phyloP scores from a whole-genome alignment of 2,113 vertebrate species.

The Pseudopodoces humilis region DNA sequence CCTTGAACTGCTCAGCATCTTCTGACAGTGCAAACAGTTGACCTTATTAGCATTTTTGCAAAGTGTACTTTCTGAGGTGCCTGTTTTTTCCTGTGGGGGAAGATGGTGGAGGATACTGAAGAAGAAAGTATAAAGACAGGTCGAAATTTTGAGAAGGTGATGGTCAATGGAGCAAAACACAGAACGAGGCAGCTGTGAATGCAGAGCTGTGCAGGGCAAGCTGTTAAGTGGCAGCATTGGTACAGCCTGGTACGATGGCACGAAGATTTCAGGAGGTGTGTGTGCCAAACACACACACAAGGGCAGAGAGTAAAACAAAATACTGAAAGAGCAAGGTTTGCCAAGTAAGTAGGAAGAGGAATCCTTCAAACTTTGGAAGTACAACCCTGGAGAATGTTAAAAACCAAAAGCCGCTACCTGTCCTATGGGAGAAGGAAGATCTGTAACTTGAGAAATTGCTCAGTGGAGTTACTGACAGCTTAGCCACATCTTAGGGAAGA shows the following conservation, averaged over 20 bases:
- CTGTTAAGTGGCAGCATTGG: not conserved
- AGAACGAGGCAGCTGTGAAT: rapidly evolving
- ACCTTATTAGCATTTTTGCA: not conserved
- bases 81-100: not conserved
- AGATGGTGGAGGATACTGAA: not conserved
- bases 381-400: not conserved
- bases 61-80: not conserved
- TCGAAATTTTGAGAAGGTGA: not conserved
- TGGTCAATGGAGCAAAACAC: not conserved
- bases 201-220: not conserved
- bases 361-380: not conserved
- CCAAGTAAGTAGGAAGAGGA: not conserved
- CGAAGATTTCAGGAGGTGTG: not conserved
- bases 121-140: not conserved
- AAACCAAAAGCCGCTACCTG: not conserved
- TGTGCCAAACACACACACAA: not conserved
- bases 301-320: not conserved
- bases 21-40: not conserved
- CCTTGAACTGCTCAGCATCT: not conserved
- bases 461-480: not conserved
- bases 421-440: not conserved
- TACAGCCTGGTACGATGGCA: not conserved
- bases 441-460: not conserved
- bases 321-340: not conserved
- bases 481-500: not conserved